Evolutionary conservation across 2,797 vertebrate species (phyloP), one percentile per base, ranked within the genome.

Genomic region (Pogonophryne albipinna): DNA sequence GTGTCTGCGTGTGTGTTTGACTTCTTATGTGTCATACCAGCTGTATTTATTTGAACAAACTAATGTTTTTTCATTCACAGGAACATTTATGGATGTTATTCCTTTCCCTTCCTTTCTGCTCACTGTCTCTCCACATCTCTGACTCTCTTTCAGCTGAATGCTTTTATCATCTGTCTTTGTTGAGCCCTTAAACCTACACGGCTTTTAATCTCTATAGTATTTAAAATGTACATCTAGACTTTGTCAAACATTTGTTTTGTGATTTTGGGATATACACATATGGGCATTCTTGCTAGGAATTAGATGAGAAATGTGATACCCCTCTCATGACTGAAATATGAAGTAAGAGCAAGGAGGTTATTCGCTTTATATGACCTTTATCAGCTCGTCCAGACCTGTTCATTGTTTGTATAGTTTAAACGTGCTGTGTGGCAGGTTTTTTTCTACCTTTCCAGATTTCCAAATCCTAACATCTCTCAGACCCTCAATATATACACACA

Each of bases 41-140:
- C 67, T 80, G 34, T 88, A 83, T 91, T 88, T 89, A 82, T 91
- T 88, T 89, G 61, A 85, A 71, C 19, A 23, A 66, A 45, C 72
- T 74, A 80, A 76, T 79, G 55, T 56, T 84, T 56, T 84, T 27
- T 27, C 82, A 84, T 85, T 85, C 83, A 84, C 56, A 6, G 67
- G 52, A 87, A 82, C 59, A 47, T 88, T 75, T 64, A 59, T 73
- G 34, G 72, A 64, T 71, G 52, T 68, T 66, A 74, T 85, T 81
- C 46, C 31, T 19, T 58, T 70, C 57, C 50, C 51, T 56, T 49
- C n/a, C 13, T 73, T 47, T 8, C 46, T 55, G 47, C 58, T 73
- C 47, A 13, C 51, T n/a, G 31, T 73, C 13, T 79, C 55, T 58
- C 56, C 49, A 58, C 49, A n/a, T 49, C 49, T 72, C 20, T 16